Base-by-base conservation (phyloP, 2,797 vertebrate species). In the Calcarius lapponicus region DNA sequence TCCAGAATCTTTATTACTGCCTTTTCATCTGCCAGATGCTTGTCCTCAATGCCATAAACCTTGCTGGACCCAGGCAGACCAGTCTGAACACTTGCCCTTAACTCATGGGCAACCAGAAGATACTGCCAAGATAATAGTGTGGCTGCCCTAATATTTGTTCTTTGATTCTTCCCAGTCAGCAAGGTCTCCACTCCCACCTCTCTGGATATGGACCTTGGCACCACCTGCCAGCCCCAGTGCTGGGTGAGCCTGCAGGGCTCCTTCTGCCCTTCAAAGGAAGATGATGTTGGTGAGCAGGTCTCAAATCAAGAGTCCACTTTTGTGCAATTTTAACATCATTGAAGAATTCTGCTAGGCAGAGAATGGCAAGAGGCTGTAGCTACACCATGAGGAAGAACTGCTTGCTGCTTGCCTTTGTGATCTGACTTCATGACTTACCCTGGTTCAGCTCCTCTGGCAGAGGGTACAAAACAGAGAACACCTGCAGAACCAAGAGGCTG, bases 291-390 rank as follows among this genome's bases (percentile, higher is more conserved):
- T 19, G 18, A 87, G 66, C n/a, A 75, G n/a, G 47, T 61, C 51
- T 62, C 28, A 36, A 22, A 28, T 28, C 1, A 0, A 42, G 58
- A 42, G 38, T 22, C 29, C 0, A 1, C 25, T 73, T 80, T 25
- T 28, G 25, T 4, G 1, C 13, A 56, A 7, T 71, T 67, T 32
- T 18, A 38, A 71, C 32, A 61, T 18, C 20, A 56, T 6, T 28
- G 7, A 91, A 74, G 40, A 67, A 24, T 69, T 78, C n/a, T 18
- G 21, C 45, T 31, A 17, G 24, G 32, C 31, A 57, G 20, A 56
- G n/a, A 80, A 80, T 0, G 2, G 76, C 51, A 67, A 67, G 61
- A 89, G 45, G 26, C 9, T 71, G 9, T 7, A 50, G 4, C 34
- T 53, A 53, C 38, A 19, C 21, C 50, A 22, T 0, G 4, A 90